A percentile compares a stretch with the other conserved stretches of the same genome.
phyloP scores from a whole-genome alignment of 1,140 invertebrate species.

The Zaprionus nigranus region DNA sequence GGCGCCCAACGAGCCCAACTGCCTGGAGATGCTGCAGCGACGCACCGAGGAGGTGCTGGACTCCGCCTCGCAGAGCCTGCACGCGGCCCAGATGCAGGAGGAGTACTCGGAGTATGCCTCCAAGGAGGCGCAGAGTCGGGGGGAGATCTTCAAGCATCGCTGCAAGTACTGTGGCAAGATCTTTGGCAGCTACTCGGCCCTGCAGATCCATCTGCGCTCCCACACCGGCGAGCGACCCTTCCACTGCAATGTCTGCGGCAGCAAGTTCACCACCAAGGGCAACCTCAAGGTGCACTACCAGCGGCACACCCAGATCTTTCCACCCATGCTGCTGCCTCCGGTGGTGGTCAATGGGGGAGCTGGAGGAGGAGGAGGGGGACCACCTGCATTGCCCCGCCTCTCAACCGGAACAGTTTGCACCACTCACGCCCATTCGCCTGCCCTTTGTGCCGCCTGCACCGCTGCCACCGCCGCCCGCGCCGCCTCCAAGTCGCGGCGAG shows the following conservation, averaged over 20 bases:
- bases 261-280: conserved; percentile 98
- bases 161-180: conserved; percentile 99
- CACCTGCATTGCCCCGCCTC: neutral
- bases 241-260: conserved; percentile 99
- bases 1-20: conserved; percentile 89
- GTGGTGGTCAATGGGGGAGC: conserved; percentile 42
- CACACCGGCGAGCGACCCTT: conserved; percentile 99
- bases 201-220: conserved; percentile 97
- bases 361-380: neutral
- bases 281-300: conserved; percentile 99
- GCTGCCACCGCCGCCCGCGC: conserved; percentile 12
- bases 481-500: neutral
- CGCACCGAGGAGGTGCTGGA: conserved; percentile 95
- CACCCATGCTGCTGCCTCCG: conserved; percentile 87
- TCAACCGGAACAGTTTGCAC: conserved; percentile 34
- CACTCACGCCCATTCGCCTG: conserved; percentile 53
- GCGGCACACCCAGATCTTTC: conserved; percentile 96
- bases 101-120: conserved; percentile 89
- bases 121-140: conserved; percentile 87
- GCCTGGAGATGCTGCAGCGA: conserved; percentile 95
- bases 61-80: conserved; percentile 94
- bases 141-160: conserved; percentile 96
- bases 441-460: conserved; percentile 49
- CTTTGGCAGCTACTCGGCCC: conserved; percentile 97
- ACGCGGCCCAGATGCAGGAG: conserved; percentile 94